Conservation (phyloP, 2,113 vertebrate genomes). For the Amblyornis subalaris region DNA sequence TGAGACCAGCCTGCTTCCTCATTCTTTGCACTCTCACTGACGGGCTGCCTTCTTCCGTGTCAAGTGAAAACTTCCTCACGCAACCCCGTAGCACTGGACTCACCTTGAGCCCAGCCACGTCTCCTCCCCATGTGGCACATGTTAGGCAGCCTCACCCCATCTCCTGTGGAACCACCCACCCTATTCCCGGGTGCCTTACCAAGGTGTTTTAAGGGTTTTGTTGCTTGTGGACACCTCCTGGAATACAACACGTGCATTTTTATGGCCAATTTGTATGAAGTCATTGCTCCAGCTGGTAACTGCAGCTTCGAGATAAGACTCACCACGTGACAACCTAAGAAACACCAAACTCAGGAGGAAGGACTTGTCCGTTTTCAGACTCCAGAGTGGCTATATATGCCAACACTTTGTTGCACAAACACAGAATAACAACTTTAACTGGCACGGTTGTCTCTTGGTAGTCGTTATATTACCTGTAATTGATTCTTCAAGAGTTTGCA, state of each 20-base stretch:
- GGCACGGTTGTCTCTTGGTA: not conserved
- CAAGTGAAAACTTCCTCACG: not conserved
- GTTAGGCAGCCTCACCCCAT: not conserved
- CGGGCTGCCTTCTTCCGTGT: not conserved
- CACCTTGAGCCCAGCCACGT: not conserved
- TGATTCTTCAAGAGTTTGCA: not conserved
- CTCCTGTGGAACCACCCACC: accelerated
- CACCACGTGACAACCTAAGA: accelerated
- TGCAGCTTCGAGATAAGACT: not conserved
- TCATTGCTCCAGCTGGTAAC: not conserved
- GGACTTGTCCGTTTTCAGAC: not conserved
- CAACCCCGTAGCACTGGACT: not conserved
- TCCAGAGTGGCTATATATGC: accelerated
- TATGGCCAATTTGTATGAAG: not conserved
- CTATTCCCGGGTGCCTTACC: not conserved
- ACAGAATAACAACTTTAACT: not conserved
- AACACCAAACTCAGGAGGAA: not conserved
- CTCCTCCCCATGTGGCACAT: accelerated
- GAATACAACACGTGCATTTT: not conserved
- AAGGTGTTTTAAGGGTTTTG: not conserved
- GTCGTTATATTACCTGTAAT: not conserved
- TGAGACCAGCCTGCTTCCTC: not conserved
- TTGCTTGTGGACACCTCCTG: not conserved
- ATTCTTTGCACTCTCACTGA: not conserved
- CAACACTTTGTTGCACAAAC: not conserved